Evolutionary conservation across 2,797 vertebrate species (phyloP).

Genomic region (Hippocampus kuda): DNA sequence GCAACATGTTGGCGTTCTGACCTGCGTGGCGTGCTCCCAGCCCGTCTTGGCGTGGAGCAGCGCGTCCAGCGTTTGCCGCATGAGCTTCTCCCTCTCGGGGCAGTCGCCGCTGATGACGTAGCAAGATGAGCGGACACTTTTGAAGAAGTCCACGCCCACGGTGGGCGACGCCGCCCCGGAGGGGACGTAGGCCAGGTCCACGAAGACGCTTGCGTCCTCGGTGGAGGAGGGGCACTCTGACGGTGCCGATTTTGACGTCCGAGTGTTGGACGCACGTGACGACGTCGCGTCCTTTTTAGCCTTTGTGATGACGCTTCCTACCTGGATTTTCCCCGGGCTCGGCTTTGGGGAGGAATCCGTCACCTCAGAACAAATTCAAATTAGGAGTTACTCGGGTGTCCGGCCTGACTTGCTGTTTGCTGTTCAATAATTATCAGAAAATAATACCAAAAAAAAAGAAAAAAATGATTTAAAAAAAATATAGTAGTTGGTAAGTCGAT

Average conservation of each 20-base stretch:
- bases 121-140: constrained; percentile 75
- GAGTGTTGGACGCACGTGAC: constrained; percentile 40
- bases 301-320: constrained; percentile 42
- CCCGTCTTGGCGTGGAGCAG: constrained; percentile 75
- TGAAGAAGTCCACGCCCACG: constrained; percentile 82
- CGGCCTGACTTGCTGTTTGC: not conserved
- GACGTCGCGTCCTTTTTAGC: constrained; percentile 39
- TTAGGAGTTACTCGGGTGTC: not conserved
- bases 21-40: constrained; percentile 77
- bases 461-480: no score
- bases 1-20: constrained; percentile 28
- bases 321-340: constrained; percentile 53
- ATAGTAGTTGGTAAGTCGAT: no score
- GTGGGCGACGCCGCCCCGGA: constrained; percentile 71
- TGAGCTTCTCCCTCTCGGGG: constrained; percentile 66
- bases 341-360: constrained; percentile 35
- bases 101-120: constrained; percentile 85
- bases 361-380: constrained; percentile 19
- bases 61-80: constrained; percentile 75
- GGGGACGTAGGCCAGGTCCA: constrained; percentile 89
- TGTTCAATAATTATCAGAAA: no score
- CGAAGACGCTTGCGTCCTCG: constrained; percentile 61
- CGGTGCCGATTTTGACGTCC: constrained; percentile 41
- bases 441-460: no score
- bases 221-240: constrained; percentile 21